Evolutionary conservation across 1,140 invertebrate species (phyloP), one percentile per base, ranked within the genome.

Genomic region (Tetraneura akinire): DNA sequence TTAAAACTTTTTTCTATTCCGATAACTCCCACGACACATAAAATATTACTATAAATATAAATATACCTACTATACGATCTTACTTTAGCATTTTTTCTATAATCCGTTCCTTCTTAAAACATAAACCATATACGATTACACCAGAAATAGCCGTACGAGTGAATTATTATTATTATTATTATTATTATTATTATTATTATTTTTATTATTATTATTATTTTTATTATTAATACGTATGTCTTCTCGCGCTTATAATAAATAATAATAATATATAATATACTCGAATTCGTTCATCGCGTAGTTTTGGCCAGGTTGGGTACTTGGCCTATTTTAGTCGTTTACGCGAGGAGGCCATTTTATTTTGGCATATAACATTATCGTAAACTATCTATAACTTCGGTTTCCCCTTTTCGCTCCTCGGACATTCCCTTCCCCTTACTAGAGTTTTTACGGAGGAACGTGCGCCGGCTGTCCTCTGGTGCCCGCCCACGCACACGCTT

Each of bases 291-390:
- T 74, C 16, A 51, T 11, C 55, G 11, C 26, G n/a, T n/a, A 32
- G 55, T 78, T 78, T 78, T 78, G 74, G 74, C 74, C 74, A 78
- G 74, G 74, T 78, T 78, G 14, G 53, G 42, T 21, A 47, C n/a
- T 37, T 62, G 55, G 32, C 74, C 74, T 78, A 78, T 78, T 78
- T 78, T 57, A 45, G 74, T 78, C 55, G 57, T 78, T 78, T 78
- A 47, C 32, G n/a, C 55, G 62, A 78, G 74, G 55, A 78, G 55
- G 55, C 53, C 55, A 57, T 78, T 78, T 78, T 62, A 60, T 78
- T 78, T 78, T 78, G 74, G 74, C 74, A 78, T 78, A 78, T 78
- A 26, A 78, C 62, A 78, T 62, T 26, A 60, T n/a, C n/a, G n/a
- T 29, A 32, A 62, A 78, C 74, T 78, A 60, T 78, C 51, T 78